Percentiles rank a stretch among this genome's conserved stretches.
Conservation (phyloP, 2,888 invertebrate species). For the Melanostoma mellinum region DNA sequence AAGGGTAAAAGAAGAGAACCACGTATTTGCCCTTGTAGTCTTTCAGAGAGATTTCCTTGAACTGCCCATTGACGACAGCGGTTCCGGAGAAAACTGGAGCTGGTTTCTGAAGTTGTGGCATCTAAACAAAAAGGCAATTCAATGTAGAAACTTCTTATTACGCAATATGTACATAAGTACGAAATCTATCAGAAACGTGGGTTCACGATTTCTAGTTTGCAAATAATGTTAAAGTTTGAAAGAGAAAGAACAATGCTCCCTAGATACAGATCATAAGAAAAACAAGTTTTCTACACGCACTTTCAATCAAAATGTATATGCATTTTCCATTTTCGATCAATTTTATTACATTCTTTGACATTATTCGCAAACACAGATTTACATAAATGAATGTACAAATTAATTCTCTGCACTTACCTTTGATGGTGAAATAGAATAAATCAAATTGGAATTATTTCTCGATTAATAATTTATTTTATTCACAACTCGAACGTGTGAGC, state of each 20-base stretch:
- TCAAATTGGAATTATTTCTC: constrained; percentile 25
- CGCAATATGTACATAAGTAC: constrained; percentile 45
- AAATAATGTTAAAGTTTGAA: constrained; percentile 10
- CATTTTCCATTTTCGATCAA: neutral
- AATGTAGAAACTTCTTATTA: constrained; percentile 31
- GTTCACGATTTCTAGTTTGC: constrained; percentile 19
- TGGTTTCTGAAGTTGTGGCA: constrained; percentile 82
- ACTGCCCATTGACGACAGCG: constrained; percentile 91
- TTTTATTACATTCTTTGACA: neutral
- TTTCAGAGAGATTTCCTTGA: constrained; percentile 88
- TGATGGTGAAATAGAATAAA: neutral
- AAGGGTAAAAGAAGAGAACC: constrained; percentile 95
- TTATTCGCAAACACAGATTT: constrained; percentile 1
- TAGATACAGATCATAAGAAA: constrained; percentile 32
- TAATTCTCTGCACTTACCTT: constrained; percentile 3
- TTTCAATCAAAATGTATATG: neutral
- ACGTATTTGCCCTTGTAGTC: constrained; percentile 94
- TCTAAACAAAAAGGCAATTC: constrained; percentile 73
- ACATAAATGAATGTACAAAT: neutral
- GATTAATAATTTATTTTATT: neutral
- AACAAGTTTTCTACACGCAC: constrained; percentile 35
- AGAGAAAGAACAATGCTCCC: constrained; percentile 21
- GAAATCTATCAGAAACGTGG: no score
- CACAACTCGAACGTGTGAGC: constrained; percentile 4
- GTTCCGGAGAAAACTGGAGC: constrained; percentile 89